Percentiles rank a stretch among this genome's conserved stretches.
Conservation (phyloP, 2,797 vertebrate genomes). For the Sparidentex hasta region DNA sequence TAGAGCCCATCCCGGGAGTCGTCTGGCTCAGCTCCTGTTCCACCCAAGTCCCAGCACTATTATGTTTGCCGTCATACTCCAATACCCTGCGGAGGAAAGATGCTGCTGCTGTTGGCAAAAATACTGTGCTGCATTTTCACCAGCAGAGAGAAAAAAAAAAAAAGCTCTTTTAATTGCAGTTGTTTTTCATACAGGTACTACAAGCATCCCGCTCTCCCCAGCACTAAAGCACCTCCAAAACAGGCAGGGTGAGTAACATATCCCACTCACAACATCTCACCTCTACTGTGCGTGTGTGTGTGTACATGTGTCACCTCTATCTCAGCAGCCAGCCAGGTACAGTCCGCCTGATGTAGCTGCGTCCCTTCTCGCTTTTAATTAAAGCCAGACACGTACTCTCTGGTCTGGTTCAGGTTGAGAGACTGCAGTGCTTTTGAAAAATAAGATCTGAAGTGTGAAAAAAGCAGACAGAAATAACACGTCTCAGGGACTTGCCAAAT, state of each 20-base stretch:
- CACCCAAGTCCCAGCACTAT: constrained; percentile 73
- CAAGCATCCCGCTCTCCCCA: constrained; percentile 89
- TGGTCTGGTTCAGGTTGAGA: constrained; percentile 77
- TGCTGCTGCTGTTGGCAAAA: constrained; percentile 84
- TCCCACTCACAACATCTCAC: constrained; percentile 63
- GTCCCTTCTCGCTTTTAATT: constrained; percentile 70
- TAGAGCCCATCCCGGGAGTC: constrained; percentile 64
- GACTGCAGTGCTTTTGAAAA: constrained; percentile 74
- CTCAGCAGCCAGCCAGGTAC: constrained; percentile 57
- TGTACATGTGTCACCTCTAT: constrained; percentile 52
- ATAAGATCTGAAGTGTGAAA: constrained; percentile 78
- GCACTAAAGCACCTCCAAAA: constrained; percentile 90
- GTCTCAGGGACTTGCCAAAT: constrained; percentile 78
- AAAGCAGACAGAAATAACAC: constrained; percentile 73
- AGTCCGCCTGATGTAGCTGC: constrained; percentile 45
- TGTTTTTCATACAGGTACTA: constrained; percentile 89
- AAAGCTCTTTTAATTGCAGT: constrained; percentile 88
- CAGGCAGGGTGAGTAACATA: constrained; percentile 89
- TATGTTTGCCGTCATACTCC: constrained; percentile 74
- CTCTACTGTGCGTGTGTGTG: constrained; percentile 32
- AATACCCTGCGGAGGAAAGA: constrained; percentile 70
- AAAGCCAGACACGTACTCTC: constrained; percentile 69
- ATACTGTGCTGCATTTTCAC: constrained; percentile 86
- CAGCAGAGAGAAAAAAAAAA: constrained; percentile 63
- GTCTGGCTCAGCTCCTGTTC: constrained; percentile 65